A percentile compares a stretch with the other conserved stretches of the same genome.
phyloP scores from a whole-genome alignment of 1,140 invertebrate genomes.

The Drosophila tani region DNA sequence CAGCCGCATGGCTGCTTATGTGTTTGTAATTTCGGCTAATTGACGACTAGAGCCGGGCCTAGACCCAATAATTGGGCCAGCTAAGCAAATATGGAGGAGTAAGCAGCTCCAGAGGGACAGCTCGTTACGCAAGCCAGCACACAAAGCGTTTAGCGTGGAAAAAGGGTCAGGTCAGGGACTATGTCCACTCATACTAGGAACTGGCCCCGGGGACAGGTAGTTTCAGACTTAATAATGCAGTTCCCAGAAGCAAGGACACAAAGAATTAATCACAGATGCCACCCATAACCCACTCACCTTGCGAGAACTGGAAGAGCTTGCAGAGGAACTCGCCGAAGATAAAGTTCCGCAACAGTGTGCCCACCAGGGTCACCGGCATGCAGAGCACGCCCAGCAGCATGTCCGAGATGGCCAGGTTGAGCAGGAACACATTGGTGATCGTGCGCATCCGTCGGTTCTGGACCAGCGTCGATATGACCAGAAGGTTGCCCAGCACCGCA shows the following conservation, averaged over 20 bases:
- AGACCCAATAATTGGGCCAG: neutral
- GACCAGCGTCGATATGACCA: slow-evolving; percentile 92
- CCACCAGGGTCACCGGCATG: slow-evolving; percentile 94
- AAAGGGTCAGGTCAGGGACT: neutral
- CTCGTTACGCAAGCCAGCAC: slow-evolving; percentile 6
- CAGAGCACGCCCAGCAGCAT: slow-evolving; percentile 94
- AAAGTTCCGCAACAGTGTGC: slow-evolving; percentile 92
- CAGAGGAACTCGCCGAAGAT: slow-evolving; percentile 93
- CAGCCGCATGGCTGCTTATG: slow-evolving; percentile 25
- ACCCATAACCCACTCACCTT: slow-evolving; percentile 88
- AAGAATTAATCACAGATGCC: too few species aligned
- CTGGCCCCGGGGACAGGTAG: slow-evolving; percentile 1
- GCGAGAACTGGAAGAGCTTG: slow-evolving; percentile 93
- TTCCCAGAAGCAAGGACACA: neutral
- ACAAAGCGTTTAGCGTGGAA: slow-evolving; percentile 1
- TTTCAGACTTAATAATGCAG: neutral
- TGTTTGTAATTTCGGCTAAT: slow-evolving; percentile 49
- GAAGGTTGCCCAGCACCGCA: slow-evolving; percentile 91
- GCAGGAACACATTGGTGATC: slow-evolving; percentile 94
- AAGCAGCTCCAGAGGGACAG: neutral
- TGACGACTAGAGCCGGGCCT: slow-evolving; percentile 10
- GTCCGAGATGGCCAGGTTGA: slow-evolving; percentile 94
- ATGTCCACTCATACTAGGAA: too few species aligned
- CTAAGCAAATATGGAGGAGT: slow-evolving; percentile 9
- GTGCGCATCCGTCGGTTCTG: slow-evolving; percentile 94